These are phyloP conservation scores for Palythoa grandis DNA, from an alignment of 92 coral and sea anemone species.

Conservation along the genomic window DNA sequence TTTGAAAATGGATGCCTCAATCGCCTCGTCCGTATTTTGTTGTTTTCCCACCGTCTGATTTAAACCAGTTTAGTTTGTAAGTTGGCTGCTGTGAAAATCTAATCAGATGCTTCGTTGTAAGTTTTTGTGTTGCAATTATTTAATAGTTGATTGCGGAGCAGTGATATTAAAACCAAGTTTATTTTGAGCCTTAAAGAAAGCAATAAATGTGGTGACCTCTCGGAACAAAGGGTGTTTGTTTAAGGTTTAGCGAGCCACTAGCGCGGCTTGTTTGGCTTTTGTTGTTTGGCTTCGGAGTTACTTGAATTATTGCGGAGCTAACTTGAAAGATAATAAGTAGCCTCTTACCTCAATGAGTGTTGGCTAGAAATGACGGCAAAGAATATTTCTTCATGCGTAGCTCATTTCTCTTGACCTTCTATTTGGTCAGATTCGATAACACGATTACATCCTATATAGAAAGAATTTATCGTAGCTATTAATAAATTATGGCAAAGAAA, in stretches of 20 bases:
- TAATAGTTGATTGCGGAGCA: background rate
- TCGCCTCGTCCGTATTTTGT: background rate
- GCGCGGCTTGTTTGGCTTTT: background rate
- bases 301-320: conserved; percentile 14
- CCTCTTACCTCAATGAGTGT: conserved; percentile 18
- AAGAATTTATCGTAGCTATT: background rate
- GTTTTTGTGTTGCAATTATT: background rate
- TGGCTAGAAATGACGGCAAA: background rate
- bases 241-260: conserved; percentile 7
- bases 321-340: conserved; percentile 38
- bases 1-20: background rate
- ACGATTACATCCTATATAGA: background rate
- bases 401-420: background rate
- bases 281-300: conserved; percentile 29
- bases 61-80: background rate
- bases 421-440: background rate
- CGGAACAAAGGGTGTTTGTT: conserved; percentile 38
- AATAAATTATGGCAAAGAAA: background rate
- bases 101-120: background rate
- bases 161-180: conserved; percentile 34
- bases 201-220: background rate
- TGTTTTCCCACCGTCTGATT: background rate
- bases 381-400: background rate
- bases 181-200: background rate
- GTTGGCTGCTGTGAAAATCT: background rate